Evolutionary conservation across 2,797 vertebrate species (phyloP).

Genomic region (Sebastes iracundus): DNA sequence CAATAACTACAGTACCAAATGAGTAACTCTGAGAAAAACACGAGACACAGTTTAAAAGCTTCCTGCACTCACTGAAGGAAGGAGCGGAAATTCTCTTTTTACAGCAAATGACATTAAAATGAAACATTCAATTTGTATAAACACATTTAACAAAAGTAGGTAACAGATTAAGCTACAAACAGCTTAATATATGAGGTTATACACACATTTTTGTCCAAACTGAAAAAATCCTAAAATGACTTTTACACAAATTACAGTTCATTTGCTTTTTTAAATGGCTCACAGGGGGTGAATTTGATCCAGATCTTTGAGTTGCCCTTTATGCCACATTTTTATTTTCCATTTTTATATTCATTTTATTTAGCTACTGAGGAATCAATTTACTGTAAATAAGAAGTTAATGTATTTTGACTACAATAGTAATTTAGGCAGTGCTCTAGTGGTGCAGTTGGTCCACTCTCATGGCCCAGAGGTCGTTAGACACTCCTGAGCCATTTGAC

Average conservation of each 20-base stretch:
- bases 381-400: neutral
- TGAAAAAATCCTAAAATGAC: neutral
- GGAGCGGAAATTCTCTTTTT: neutral
- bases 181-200: neutral
- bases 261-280: neutral
- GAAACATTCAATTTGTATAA: neutral
- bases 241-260: neutral
- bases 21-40: slow-evolving; percentile 4
- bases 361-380: neutral
- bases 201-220: neutral
- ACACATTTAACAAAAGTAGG: neutral
- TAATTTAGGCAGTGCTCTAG: neutral
- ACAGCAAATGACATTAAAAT: neutral
- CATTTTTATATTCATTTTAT: neutral
- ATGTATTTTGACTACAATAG: neutral
- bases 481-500: neutral
- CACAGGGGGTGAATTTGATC: neutral
- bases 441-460: no score
- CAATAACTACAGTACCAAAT: neutral
- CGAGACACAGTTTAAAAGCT: neutral
- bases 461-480: neutral
- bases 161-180: neutral
- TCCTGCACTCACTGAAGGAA: neutral
- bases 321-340: neutral
- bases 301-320: neutral